Base-by-base conservation (phyloP, 2,888 invertebrate species). In the Geophilus truncorum region DNA sequence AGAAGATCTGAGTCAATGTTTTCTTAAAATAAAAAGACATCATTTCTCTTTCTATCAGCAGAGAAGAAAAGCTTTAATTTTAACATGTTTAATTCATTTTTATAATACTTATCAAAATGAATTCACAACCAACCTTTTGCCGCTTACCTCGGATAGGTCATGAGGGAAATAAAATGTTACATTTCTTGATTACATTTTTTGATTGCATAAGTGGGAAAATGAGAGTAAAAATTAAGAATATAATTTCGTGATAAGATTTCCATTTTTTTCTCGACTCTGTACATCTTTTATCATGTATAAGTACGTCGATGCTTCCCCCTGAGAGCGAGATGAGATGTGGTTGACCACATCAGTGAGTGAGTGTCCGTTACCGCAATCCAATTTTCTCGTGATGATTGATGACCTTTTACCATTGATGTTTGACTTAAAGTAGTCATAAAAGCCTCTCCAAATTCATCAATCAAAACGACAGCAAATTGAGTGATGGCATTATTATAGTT, bases 401-500 rank as follows among this genome's bases (percentile, higher is more conserved):
- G 70, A 70, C 70, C 70, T 70, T 70, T 70, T 70, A 70, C 70
- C 70, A 70, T 70, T 70, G 70, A 70, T 70, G 70, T 70, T 70
- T 25, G 70, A 23, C 70, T 70, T 70, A 70, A 70, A 70, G 70
- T 70, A 25, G 28, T 70, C 70, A 70, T 70, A 70, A 70, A 70
- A 70, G 28, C 28, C 28, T 6, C 1, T 70, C 70, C 70, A 28
- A 25, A 12, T 23, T 12, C 70, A 70, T 70, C 70, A 70, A 70
- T 70, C 70, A 70, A 25, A 70, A 23, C 70, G 70, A 70, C 70
- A 70, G 70, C 25, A 70, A 51, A 70, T 70, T 70, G 70, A 70
- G 15, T 70, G 70, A 70, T 51, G 28, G 25, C 70, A 70, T 25
- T 70, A 70, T 70, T 70, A 70, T 7, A 28, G 15, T 28, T 28